These are phyloP conservation scores for Cynopterus sphinx DNA, from an alignment of 2,797 vertebrate genomes.

Conservation along the genomic window DNA sequence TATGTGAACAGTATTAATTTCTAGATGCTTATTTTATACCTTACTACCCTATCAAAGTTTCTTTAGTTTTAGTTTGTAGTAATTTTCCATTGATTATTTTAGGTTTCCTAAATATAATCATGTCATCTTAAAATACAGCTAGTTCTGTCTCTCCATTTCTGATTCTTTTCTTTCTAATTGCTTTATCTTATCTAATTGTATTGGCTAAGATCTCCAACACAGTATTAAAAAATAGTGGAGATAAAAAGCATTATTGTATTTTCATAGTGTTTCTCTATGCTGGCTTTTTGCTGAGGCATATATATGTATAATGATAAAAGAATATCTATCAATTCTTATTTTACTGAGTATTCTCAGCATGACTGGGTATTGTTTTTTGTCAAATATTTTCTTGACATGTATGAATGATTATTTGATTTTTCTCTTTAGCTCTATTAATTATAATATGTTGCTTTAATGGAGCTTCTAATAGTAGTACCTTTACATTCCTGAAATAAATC, in stretches of 20 bases:
- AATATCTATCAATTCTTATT: background rate
- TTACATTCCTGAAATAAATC: background rate
- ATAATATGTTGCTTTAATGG: background rate
- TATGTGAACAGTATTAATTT: background rate
- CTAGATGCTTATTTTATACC: background rate
- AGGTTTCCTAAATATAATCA: background rate
- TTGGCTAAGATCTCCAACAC: background rate
- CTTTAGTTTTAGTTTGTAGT: background rate
- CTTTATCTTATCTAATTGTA: background rate
- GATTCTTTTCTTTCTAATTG: background rate
- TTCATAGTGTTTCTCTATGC: background rate
- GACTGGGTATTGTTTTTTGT: background rate
- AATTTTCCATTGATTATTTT: background rate
- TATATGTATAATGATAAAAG: background rate
- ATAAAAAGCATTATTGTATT: background rate
- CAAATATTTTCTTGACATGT: background rate
- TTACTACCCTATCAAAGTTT: background rate
- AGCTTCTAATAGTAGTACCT: background rate
- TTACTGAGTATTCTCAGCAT: background rate
- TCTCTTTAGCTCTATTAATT: background rate
- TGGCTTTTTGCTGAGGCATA: background rate
- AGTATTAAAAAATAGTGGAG: background rate
- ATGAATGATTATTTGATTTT: background rate
- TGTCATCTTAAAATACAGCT: background rate
- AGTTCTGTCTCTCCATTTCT: background rate